These are phyloP conservation scores for Arbacia lixula DNA, from an alignment of 53 echinoderm and acorn worm genomes.

Conservation along the genomic window DNA sequence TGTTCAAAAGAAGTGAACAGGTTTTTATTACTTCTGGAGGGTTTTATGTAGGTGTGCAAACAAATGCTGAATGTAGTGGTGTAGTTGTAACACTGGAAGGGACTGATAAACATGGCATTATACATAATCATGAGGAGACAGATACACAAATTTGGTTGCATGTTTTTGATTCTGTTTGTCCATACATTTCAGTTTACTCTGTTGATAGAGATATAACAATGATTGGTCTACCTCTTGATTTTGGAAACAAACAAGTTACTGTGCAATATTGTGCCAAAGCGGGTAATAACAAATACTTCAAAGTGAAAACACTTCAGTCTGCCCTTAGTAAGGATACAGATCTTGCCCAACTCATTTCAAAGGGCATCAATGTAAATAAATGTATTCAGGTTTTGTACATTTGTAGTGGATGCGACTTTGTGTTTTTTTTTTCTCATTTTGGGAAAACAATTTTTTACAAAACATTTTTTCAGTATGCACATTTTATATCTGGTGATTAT, in stretches of 20 bases:
- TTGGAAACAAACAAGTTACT: conserved; percentile 39
- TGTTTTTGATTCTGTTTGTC: conserved; percentile 54
- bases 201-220: conserved; percentile 64
- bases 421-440: conserved; percentile 50
- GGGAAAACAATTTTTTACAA: conserved; percentile 61
- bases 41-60: not conserved
- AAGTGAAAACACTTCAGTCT: conserved; percentile 23
- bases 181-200: conserved; percentile 36
- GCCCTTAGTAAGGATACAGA: conserved; percentile 43
- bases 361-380: conserved; percentile 12
- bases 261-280: conserved; percentile 54
- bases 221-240: conserved; percentile 54
- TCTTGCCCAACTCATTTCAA: not conserved
- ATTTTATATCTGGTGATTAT: conserved; percentile 43
- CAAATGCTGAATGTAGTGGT: not conserved
- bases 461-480: conserved; percentile 47
- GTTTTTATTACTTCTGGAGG: conserved; percentile 36
- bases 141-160: conserved; percentile 71
- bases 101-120: not conserved
- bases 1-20: conserved; percentile 23
- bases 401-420: conserved; percentile 73
- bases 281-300: conserved; percentile 50
- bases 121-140: too few species aligned
- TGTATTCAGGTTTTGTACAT: conserved; percentile 59
- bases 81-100: not conserved